Conservation (phyloP, 2,888 invertebrate species). For the Bombyx huttoni region DNA sequence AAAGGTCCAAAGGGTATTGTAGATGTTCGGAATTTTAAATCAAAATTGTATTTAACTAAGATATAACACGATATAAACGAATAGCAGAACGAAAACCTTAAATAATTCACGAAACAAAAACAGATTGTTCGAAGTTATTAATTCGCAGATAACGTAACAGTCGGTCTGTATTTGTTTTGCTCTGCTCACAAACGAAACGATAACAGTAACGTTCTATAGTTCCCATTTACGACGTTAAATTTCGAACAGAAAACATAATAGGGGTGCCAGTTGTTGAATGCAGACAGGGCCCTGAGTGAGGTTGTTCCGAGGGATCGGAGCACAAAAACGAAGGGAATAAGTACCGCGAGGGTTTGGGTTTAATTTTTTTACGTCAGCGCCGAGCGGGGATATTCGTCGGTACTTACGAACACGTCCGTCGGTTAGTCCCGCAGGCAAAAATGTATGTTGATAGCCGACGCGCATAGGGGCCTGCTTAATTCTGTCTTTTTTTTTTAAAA, state of each 20-base stretch:
- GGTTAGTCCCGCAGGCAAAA: neutral
- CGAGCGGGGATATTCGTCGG: neutral
- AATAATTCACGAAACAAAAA: conserved; percentile 5
- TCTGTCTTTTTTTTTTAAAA: neutral
- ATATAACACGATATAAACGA: neutral
- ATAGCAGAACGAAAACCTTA: neutral
- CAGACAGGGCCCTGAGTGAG: conserved; percentile 30
- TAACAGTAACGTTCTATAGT: conserved; percentile 16
- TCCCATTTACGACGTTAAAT: conserved; percentile 19
- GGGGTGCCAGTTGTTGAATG: conserved; percentile 31
- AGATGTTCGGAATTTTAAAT: neutral
- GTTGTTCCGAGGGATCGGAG: conserved; percentile 20
- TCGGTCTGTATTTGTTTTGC: conserved; percentile 20
- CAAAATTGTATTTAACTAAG: neutral
- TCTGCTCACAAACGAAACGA: conserved; percentile 15
- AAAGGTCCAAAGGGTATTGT: neutral
- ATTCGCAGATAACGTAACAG: conserved; percentile 21
- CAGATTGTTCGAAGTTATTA: conserved; percentile 14
- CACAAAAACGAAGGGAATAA: conserved; percentile 53
- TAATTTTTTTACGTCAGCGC: conserved; percentile 44
- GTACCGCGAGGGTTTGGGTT: conserved; percentile 35
- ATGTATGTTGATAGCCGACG: neutral
- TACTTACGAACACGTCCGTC: neutral
- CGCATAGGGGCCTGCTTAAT: neutral
- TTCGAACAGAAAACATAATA: conserved; percentile 20